Conservation (phyloP, 2,797 vertebrate genomes). For the Semotilus atromaculatus region DNA sequence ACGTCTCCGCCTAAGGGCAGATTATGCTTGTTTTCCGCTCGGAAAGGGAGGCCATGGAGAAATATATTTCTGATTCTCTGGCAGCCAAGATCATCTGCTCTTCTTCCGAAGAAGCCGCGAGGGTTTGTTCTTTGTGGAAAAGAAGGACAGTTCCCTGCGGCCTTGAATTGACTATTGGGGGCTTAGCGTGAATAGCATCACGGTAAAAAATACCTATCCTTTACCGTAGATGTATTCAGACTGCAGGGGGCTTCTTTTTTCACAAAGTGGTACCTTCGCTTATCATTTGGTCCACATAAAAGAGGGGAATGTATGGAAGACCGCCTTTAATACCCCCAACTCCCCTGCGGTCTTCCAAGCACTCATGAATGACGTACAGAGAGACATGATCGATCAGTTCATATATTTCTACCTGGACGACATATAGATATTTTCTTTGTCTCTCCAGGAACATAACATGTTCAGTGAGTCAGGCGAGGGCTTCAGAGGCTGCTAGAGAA, state of each 20-base stretch:
- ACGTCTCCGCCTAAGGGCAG: not conserved
- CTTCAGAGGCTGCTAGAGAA: no score
- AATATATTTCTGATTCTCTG: not conserved
- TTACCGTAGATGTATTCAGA: not conserved
- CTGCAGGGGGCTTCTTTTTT: not conserved
- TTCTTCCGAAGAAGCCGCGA: not conserved
- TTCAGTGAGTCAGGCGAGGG: no score
- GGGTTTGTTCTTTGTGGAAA: not conserved
- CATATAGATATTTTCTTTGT: no score
- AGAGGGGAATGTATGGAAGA: not conserved
- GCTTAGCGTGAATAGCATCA: not conserved
- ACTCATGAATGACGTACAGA: no score
- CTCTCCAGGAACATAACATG: no score
- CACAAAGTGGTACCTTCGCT: not conserved
- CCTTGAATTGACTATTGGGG: not conserved
- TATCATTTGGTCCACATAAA: not conserved
- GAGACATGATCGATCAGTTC: no score
- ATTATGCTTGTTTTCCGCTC: not conserved
- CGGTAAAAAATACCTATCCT: not conserved
- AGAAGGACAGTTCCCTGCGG: not conserved
- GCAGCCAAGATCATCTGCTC: not conserved
- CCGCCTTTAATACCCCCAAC: not conserved
- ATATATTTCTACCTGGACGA: no score
- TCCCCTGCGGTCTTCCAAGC: no score
- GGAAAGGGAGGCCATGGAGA: not conserved